Percentiles rank a stretch among this genome's conserved stretches.
phyloP scores from a whole-genome alignment of 2,113 vertebrate genomes.

The Vimba vimba region DNA sequence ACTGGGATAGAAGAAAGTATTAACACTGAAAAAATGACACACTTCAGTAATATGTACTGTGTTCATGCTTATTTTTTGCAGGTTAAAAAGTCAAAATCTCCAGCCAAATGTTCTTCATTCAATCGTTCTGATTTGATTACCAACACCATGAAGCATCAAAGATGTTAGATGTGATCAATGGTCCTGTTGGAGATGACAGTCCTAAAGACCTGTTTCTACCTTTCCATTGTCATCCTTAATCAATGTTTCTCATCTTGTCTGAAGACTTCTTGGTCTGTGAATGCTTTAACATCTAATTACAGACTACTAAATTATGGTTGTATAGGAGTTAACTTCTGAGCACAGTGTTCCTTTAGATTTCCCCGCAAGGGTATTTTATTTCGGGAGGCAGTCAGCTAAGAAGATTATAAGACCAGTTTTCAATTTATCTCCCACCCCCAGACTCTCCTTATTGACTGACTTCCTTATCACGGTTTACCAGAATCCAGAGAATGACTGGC shows the following conservation, averaged over 20 bases:
- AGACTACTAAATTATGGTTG: slow-evolving; percentile 63
- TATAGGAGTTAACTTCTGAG: slow-evolving; percentile 66
- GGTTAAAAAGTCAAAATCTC: not conserved
- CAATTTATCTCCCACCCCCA: slow-evolving; percentile 77
- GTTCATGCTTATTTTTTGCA: not conserved
- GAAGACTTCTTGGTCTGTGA: slow-evolving; percentile 44
- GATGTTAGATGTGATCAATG: not conserved
- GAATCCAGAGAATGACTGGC: slow-evolving; percentile 71
- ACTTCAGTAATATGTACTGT: not conserved
- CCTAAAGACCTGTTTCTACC: not conserved
- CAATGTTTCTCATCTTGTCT: slow-evolving; percentile 55
- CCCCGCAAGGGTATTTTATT: slow-evolving; percentile 74
- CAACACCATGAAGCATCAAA: not conserved
- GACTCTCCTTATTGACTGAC: slow-evolving; percentile 72
- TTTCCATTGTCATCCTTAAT: slow-evolving; percentile 44
- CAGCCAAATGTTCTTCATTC: not conserved
- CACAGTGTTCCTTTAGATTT: slow-evolving; percentile 70
- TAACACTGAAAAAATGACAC: not conserved
- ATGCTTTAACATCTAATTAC: slow-evolving; percentile 62
- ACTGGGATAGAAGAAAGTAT: not conserved
- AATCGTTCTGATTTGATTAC: not conserved
- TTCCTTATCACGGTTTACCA: slow-evolving; percentile 81
- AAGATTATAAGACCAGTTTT: slow-evolving; percentile 79
- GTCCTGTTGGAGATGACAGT: not conserved
- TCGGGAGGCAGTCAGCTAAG: slow-evolving; percentile 75